Evolutionary conservation across 2,888 invertebrate species (phyloP), one percentile per base, ranked within the genome.

Genomic region (Corythucha ciliata): DNA sequence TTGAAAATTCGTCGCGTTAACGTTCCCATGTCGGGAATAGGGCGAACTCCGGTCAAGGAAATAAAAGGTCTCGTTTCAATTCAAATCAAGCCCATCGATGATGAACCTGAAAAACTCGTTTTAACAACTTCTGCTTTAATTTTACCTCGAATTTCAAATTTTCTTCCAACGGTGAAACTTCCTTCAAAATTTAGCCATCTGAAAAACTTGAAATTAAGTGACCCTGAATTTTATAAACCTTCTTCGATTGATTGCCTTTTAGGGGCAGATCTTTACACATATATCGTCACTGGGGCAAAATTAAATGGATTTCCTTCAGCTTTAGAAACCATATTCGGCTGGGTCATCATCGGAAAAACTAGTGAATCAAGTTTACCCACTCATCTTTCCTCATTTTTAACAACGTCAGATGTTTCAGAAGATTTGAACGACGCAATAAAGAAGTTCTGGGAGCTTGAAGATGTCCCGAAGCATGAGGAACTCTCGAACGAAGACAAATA

Each of bases 221-320:
- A 54, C 25, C 40, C 54, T 22, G 4, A 26, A 1, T 54, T 54
- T 27, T 51, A 47, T 45, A 34, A 54, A 24, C 54, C 54, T 10
- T 24, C 39, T 20, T 12, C 50, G 14, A 47, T 54, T 1, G 51
- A 54, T 26, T 40, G 50, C 18, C 39, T 51, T 6, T 33, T 54
- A 10, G 45, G 54, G 10, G 50, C 45, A 10, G 50, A 52, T 39
- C 33, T 54, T 12, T 54, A 46, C 27, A 37, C 51, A 8, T 7
- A 40, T 4, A 54, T 54, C 22, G 24, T 16, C 36, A 47, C 36
- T 14, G 47, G 47, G 7, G 24, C 16, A 12, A 16, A 20, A 2
- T 16, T 20, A n/a, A 16, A 10, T 7, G 25, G 20, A 14, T 22
- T n/a, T 5, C 47, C 14, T 3, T 16, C 10, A 10, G 22, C 34